Base-by-base conservation (phyloP, 2,797 vertebrate genomes). In the Benthosema pterotum region DNA sequence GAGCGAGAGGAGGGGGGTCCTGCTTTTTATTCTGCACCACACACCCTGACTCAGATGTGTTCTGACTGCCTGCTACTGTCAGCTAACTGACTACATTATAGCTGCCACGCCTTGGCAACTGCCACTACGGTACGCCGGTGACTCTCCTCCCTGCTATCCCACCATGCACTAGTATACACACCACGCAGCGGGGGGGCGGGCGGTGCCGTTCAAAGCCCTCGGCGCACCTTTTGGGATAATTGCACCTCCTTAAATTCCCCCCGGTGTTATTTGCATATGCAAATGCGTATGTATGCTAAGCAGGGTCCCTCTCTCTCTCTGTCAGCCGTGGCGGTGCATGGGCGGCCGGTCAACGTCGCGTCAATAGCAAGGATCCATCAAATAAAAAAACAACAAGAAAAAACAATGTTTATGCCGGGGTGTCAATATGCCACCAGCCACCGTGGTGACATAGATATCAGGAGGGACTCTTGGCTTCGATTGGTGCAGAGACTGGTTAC, bases 1-100 rank as follows among this genome's bases (percentile, higher is more conserved):
- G 14, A 32, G 46, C n/a, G 22, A 11, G 19, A 60, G 32, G 50
- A 18, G 4, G 50, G 11, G 28, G 28, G 4, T 50, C 42, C 42
- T 9, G 51, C 51, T 63, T 63, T 42, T 22, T 54, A 59, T 51
- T 61, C 58, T 8, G 51, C 43, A 54, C 52, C 52, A 61, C 52
- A 32, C 32, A 38, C 18, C 19, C 48, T 28, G 55, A 59, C 28
- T 17, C 47, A 42, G 42, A 64, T 57, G 54, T 42, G 18, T 49
- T 50, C 45, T 15, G 28, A 48, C 43, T 54, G 43, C 57, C 42
- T 54, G 15, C 46, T 56, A 68, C 55, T 61, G 58, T 49, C 52
- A 50, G 43, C 45, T 25, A 56, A 53, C 43, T 19, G 45, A 61
- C 42, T 45, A 57, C 38, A 57, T 6, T 42, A n/a, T n/a, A 43